phyloP scores from a whole-genome alignment of 2,797 vertebrate species.

The Cheirogaleus major region DNA sequence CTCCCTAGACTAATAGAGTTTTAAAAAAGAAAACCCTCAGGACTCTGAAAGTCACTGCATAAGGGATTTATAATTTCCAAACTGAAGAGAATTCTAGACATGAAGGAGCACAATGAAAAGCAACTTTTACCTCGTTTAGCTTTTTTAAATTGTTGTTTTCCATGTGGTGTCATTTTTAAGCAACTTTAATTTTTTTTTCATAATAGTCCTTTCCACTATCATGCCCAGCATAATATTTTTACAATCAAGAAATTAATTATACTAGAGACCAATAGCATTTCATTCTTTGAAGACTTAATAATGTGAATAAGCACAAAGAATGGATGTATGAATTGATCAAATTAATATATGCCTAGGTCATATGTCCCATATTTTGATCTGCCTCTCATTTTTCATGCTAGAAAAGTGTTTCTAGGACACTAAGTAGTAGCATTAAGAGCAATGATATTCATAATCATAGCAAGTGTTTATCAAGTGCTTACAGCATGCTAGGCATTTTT shows the following conservation, averaged over 20 bases:
- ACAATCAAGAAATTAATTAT: neutral
- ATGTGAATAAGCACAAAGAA: neutral
- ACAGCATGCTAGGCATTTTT: neutral
- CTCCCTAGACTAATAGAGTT: neutral
- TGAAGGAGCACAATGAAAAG: neutral
- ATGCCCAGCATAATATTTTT: neutral
- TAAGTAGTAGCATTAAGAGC: neutral
- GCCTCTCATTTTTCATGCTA: neutral
- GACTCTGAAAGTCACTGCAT: neutral
- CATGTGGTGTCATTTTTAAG: neutral
- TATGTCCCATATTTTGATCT: neutral
- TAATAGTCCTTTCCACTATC: neutral
- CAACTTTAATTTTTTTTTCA: neutral
- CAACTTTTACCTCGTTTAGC: neutral
- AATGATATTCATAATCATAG: neutral
- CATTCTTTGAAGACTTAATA: constrained; percentile 25
- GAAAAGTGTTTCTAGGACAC: neutral
- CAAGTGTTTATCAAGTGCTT: neutral
- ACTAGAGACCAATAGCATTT: neutral
- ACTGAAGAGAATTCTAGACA: constrained; percentile 16
- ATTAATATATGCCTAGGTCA: neutral
- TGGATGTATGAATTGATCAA: neutral
- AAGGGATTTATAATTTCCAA: neutral
- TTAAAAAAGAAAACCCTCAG: neutral
- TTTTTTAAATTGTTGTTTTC: neutral